Percentiles rank a stretch among this genome's conserved stretches.
These are phyloP conservation scores for Nezara viridula DNA, from an alignment of 2,888 invertebrate genomes.

Conservation along the genomic window DNA sequence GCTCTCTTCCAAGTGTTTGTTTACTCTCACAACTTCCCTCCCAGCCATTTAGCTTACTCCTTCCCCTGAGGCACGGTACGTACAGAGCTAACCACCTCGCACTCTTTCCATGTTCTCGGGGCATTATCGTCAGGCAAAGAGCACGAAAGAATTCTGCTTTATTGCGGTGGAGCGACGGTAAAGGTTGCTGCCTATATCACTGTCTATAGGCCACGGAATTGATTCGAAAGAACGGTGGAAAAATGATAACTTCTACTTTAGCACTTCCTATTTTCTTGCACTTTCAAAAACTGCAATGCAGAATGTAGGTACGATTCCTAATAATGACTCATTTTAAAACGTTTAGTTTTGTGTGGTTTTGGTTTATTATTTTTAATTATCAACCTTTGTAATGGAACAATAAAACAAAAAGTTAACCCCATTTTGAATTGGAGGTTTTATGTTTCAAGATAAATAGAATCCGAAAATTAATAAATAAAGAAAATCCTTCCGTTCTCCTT, in stretches of 20 bases:
- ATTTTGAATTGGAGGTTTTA: too few species aligned
- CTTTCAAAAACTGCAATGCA: too few species aligned
- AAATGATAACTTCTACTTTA: background rate
- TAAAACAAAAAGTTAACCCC: too few species aligned
- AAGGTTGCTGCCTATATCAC: background rate
- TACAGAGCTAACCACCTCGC: background rate
- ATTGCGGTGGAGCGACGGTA: background rate
- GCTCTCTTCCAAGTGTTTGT: constrained; percentile 41
- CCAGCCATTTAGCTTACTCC: background rate
- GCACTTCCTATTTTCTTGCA: too few species aligned
- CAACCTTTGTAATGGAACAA: too few species aligned
- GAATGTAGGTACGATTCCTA: too few species aligned
- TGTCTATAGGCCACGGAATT: constrained; percentile 17
- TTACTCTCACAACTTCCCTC: constrained; percentile 3
- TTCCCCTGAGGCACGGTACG: background rate
- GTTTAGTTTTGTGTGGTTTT: too few species aligned
- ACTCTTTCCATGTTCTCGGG: background rate
- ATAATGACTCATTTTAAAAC: too few species aligned
- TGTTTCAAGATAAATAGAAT: too few species aligned
- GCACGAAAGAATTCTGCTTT: constrained; percentile 1
- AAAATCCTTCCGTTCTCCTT: too few species aligned
- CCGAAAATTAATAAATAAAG: too few species aligned
- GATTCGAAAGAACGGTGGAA: background rate
- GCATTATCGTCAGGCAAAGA: background rate
- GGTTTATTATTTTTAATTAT: too few species aligned